Base-by-base conservation (phyloP, 92 coral and sea anemone species). In the Heliopora coerulea region DNA sequence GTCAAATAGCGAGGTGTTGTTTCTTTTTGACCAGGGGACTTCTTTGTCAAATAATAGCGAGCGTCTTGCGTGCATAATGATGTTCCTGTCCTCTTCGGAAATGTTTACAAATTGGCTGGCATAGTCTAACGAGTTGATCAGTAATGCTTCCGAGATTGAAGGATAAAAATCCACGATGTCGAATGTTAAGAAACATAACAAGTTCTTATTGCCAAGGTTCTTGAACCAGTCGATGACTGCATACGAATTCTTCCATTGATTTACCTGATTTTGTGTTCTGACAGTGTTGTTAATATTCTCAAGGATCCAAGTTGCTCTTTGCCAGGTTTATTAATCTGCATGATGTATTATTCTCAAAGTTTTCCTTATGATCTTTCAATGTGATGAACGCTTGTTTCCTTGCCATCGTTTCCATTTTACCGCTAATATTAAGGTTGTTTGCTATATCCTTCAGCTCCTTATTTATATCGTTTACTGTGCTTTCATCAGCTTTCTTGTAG, bases 341-440 rank as follows among this genome's bases (percentile, higher is more conserved):
- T 40, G 50, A n/a, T n/a, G 18, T 35, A 9, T 18, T 65, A 24
- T 65, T 65, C 8, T 41, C 52, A 37, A 65, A 65, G 50, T 37
- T 40, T 14, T 65, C 54, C 29, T 65, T 65, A 26, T 37, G 73
- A 42, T 65, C 73, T 37, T 65, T 37, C 17, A 37, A 15, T 15
- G 60, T 12, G 10, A 54, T 27, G 29, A 54, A 54, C 10, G 60
- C 60, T 54, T 54, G 60, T 24, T 19, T 23, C 37, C 29, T 65
- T 10, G 73, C 31, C 56, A 40, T 65, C 54, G 50, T 20, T 37
- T 65, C 56, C 1, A 65, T n/a, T n/a, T 54, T 32, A 26, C 37
- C 73, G 20, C 54, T 54, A 26, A 65, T 65, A 18, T 65, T 54
- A 33, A 66, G 58, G 15, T 66, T 39, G 74, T 26, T 27, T 35